Conservation (phyloP, 2,797 vertebrate species). For the Sebastes flavidus region DNA sequence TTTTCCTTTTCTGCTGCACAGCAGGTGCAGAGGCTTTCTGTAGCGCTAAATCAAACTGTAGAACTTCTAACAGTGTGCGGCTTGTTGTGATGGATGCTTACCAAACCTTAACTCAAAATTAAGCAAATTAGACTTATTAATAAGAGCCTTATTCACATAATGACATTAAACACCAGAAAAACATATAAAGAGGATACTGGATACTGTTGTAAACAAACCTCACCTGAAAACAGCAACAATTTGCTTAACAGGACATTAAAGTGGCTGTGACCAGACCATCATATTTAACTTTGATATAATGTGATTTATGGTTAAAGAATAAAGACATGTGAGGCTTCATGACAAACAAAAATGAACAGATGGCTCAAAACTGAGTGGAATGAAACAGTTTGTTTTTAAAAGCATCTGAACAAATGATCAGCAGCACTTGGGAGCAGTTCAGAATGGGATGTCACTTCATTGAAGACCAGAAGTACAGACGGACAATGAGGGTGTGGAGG, state of each 20-base stretch:
- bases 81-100: neutral
- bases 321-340: neutral
- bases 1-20: neutral
- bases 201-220: neutral
- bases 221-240: neutral
- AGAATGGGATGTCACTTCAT: neutral
- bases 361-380: neutral
- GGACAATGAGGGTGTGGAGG: neutral
- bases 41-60: neutral
- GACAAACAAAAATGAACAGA: too few relatives aligned
- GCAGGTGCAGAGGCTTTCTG: conserved; percentile 22
- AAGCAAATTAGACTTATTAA: neutral
- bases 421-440: neutral
- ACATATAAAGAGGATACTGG: neutral
- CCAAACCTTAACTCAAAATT: neutral
- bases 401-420: neutral
- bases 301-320: neutral
- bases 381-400: neutral
- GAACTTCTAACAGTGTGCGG: neutral
- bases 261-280: neutral
- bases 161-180: neutral
- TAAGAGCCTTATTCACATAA: neutral
- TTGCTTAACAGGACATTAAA: neutral
- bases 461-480: neutral
- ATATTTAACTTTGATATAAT: neutral